Percentiles rank a stretch among this genome's conserved stretches.
These are phyloP conservation scores for Tachysurus fulvidraco DNA, from an alignment of 2,113 vertebrate species.

Conservation along the genomic window DNA sequence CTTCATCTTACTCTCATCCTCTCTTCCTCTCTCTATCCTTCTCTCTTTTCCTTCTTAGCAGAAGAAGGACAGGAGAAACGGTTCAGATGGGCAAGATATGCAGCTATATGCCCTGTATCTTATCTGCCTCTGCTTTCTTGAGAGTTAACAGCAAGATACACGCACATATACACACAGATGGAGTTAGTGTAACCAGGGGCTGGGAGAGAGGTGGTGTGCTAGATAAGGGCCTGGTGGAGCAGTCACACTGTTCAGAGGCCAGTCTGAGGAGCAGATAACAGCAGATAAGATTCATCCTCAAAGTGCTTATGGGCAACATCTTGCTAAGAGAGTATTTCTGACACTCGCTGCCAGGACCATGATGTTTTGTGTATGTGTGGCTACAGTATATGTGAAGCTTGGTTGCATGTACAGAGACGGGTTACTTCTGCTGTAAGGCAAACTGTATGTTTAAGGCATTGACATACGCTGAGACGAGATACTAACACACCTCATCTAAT, in stretches of 20 bases:
- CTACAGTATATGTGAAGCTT: neutral
- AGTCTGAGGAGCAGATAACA: conserved; percentile 73
- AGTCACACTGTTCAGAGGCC: conserved; percentile 69
- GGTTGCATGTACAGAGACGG: neutral
- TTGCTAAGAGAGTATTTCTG: conserved; percentile 43
- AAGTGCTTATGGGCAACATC: conserved; percentile 64
- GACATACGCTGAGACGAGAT: conserved; percentile 14
- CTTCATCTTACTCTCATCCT: neutral
- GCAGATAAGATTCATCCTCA: conserved; percentile 73
- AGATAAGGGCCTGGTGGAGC: conserved; percentile 67
- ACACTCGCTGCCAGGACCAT: conserved; percentile 32
- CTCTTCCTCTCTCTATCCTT: neutral
- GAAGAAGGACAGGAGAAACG: conserved; percentile 43
- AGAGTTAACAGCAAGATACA: conserved; percentile 39
- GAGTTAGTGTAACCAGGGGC: conserved; percentile 55
- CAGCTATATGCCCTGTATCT: conserved; percentile 41
- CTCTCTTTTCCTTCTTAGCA: neutral
- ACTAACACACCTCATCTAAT: conserved; percentile 55
- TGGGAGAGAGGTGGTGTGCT: conserved; percentile 57
- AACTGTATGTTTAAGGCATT: conserved; percentile 9
- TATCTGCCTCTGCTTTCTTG: conserved; percentile 51
- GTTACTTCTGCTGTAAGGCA: conserved; percentile 2
- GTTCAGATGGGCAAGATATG: conserved; percentile 45
- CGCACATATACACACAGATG: conserved; percentile 37
- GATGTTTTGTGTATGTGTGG: conserved; percentile 9